Conservation (phyloP, 2,113 vertebrate species). For the Stictonetta naevosa region DNA sequence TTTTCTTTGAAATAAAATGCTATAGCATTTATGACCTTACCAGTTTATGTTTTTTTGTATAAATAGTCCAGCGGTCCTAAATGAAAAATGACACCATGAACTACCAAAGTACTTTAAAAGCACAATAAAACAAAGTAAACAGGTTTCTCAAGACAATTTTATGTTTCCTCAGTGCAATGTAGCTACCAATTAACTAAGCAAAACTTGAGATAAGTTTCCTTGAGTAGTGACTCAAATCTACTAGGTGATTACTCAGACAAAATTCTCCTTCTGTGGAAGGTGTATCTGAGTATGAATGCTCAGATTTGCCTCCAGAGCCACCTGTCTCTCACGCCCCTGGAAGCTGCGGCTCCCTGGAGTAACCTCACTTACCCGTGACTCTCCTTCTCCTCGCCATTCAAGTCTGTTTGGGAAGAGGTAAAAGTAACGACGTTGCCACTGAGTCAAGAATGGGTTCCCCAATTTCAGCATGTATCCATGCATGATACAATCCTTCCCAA, state of each 20-base stretch:
- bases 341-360: background rate
- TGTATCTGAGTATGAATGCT: rapidly evolving
- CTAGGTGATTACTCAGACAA: background rate
- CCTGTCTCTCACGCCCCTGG: background rate
- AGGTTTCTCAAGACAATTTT: background rate
- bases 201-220: background rate
- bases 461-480: conserved; percentile 96
- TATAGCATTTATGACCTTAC: conserved; percentile 75
- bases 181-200: background rate
- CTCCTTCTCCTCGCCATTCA: conserved; percentile 96
- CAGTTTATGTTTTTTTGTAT: conserved; percentile 79
- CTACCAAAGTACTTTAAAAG: background rate
- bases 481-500: conserved; percentile 97
- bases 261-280: background rate
- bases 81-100: conserved; percentile 59
- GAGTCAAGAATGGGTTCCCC: conserved; percentile 95
- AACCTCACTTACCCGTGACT: conserved; percentile 88
- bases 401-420: conserved; percentile 98
- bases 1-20: conserved; percentile 24
- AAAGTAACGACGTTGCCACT: conserved; percentile 98
- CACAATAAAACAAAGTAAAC: background rate
- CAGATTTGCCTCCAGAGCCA: background rate
- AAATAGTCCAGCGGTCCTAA: conserved; percentile 84
- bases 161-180: rapidly evolving
- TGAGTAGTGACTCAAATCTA: background rate